These are phyloP conservation scores for Cyclophora punctaria DNA, from an alignment of 2,888 invertebrate species.

Conservation along the genomic window DNA sequence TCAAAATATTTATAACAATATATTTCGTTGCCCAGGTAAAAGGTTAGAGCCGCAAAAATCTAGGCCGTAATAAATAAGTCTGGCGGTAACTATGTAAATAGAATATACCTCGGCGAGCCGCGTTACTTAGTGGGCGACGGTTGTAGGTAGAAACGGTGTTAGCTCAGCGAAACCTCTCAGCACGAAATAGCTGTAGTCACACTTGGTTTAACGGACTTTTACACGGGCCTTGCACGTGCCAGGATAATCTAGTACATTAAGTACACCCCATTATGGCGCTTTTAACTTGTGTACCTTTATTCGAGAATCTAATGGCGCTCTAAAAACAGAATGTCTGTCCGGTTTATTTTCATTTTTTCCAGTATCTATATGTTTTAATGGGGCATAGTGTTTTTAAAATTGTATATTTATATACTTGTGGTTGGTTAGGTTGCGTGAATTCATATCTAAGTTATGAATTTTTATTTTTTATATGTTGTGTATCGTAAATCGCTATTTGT, in stretches of 20 bases:
- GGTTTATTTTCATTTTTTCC: no score
- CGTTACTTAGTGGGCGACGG: constrained; percentile 12
- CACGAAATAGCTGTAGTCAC: constrained; percentile 16
- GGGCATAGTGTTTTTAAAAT: no score
- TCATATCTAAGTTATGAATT: no score
- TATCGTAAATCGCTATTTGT: no score
- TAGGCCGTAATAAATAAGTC: neutral
- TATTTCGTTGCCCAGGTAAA: no score
- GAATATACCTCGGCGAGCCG: constrained; percentile 13
- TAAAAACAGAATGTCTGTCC: no score
- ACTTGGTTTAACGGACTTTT: constrained; percentile 17
- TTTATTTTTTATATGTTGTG: no score
- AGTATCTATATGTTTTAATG: no score
- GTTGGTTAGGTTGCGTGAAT: no score
- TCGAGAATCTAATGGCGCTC: neutral
- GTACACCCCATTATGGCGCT: constrained; percentile 1
- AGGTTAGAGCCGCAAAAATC: no score
- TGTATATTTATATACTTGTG: no score
- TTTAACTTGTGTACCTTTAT: constrained; percentile 2
- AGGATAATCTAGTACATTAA: constrained; percentile 8
- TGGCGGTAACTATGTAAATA: constrained; percentile 15
- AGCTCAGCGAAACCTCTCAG: constrained; percentile 17
- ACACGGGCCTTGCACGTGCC: constrained; percentile 12
- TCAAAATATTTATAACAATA: neutral
- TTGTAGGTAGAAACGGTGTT: constrained; percentile 13